These are phyloP conservation scores for Hypsopygia costalis DNA, from an alignment of 2,888 invertebrate genomes.

Conservation along the genomic window DNA sequence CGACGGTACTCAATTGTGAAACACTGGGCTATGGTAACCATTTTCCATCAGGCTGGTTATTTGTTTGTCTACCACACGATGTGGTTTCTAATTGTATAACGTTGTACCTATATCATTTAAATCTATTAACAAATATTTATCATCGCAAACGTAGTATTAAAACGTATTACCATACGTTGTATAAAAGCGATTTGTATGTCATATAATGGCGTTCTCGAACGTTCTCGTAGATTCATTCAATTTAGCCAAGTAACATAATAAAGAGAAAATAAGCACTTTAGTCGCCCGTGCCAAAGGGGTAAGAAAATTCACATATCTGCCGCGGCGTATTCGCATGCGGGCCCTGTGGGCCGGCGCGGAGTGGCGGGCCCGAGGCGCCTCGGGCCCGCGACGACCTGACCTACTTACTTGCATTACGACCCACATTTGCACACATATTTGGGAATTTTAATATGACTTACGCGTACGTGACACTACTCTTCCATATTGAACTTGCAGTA, in stretches of 20 bases:
- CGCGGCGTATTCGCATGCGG: neutral
- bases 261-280: constrained; percentile 6
- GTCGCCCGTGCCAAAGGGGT: constrained; percentile 3
- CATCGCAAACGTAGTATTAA: too few relatives aligned
- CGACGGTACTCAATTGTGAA: too few relatives aligned
- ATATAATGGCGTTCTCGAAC: neutral
- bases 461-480: constrained; percentile 15
- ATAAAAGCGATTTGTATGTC: neutral
- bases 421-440: constrained; percentile 49
- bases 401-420: constrained; percentile 62
- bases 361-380: constrained; percentile 15
- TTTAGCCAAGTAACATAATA: constrained; percentile 5
- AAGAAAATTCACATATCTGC: neutral
- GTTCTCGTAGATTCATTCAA: constrained; percentile 2
- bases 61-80: too few relatives aligned
- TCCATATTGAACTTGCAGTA: too few relatives aligned
- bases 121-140: too few relatives aligned
- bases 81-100: too few relatives aligned
- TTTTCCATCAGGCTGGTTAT: too few relatives aligned
- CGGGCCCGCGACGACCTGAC: constrained; percentile 38
- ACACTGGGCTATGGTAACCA: too few relatives aligned
- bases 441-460: constrained; percentile 43
- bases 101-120: too few relatives aligned
- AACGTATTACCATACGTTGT: too few relatives aligned
- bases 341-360: constrained; percentile 2